Evolutionary conservation across 1,140 invertebrate genomes (phyloP).

Genomic region (Drosophila subobscura): DNA sequence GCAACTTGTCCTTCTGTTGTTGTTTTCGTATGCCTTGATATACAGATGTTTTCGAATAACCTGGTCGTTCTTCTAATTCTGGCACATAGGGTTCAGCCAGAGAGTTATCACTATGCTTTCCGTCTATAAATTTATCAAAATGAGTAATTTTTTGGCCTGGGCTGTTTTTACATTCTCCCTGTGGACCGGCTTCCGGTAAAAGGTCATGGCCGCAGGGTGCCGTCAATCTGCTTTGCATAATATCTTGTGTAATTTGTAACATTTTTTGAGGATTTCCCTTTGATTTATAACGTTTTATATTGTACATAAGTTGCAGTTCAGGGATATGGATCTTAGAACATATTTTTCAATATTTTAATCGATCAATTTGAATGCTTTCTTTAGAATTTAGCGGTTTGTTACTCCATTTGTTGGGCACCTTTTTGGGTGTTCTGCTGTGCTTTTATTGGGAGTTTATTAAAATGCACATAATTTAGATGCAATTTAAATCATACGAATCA

Average conservation of each 20-base stretch:
- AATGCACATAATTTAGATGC: too few relatives aligned
- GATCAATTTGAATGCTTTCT: too few relatives aligned
- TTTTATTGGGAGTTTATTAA: too few relatives aligned
- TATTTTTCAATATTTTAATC: too few relatives aligned
- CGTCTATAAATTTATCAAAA: conserved; percentile 77
- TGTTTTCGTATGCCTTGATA: neutral
- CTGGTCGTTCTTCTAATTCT: conserved; percentile 5
- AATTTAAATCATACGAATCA: too few relatives aligned
- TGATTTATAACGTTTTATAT: conserved; percentile 6
- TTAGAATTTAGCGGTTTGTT: too few relatives aligned
- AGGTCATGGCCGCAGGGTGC: neutral
- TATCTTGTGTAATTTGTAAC: conserved; percentile 38
- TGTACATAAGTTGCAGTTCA: neutral
- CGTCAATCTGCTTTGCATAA: conserved; percentile 23
- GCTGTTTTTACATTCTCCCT: conserved; percentile 44
- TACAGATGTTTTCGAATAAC: conserved; percentile 11
- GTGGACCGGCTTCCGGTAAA: conserved; percentile 20
- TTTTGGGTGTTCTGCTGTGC: too few relatives aligned
- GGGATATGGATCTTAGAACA: neutral
- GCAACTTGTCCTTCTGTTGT: conserved; percentile 58
- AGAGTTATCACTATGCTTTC: conserved; percentile 6
- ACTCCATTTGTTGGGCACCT: too few relatives aligned
- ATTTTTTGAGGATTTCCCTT: conserved; percentile 4
- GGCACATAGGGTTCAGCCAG: too few relatives aligned
- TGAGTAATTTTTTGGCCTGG: conserved; percentile 43